A percentile compares a stretch with the other conserved stretches of the same genome.
phyloP scores from a whole-genome alignment of 92 coral and sea anemone species.

The Bergia puertoricense region DNA sequence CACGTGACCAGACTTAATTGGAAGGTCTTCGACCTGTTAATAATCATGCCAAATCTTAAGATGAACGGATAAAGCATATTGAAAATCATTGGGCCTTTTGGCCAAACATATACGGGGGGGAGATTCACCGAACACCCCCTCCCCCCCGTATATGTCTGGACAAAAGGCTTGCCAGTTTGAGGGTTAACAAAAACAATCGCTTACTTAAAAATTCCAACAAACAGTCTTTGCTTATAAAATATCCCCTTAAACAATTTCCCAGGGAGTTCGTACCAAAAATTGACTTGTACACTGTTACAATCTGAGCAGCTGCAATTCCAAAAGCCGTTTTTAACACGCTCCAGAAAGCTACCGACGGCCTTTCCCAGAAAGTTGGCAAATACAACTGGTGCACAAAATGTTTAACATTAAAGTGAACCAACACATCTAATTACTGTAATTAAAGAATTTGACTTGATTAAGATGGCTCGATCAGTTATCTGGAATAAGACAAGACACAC shows the following conservation, averaged over 20 bases:
- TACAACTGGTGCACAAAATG: slow-evolving; percentile 30
- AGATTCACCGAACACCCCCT: too few species aligned
- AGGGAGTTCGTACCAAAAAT: background rate
- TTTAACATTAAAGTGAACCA: slow-evolving; percentile 46
- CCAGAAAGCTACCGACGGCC: slow-evolving; percentile 61
- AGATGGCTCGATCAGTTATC: background rate
- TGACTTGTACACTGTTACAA: slow-evolving; percentile 14
- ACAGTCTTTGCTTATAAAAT: background rate
- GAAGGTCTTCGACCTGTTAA: too few species aligned
- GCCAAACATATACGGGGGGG: too few species aligned
- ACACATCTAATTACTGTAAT: background rate
- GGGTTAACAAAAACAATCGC: background rate
- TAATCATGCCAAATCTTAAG: too few species aligned
- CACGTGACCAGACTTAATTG: too few species aligned
- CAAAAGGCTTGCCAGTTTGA: too few species aligned
- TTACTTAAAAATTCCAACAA: too few species aligned
- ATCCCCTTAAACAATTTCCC: background rate
- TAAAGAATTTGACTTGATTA: background rate
- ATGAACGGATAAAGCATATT: too few species aligned
- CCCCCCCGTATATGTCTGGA: too few species aligned
- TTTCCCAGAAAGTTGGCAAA: slow-evolving; percentile 64
- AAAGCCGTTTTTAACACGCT: slow-evolving; percentile 43
- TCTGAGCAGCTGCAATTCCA: background rate
- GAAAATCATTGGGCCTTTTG: too few species aligned
- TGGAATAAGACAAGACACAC: too few species aligned